phyloP scores from a whole-genome alignment of 2,797 vertebrate species.

The Forpus xanthops region DNA sequence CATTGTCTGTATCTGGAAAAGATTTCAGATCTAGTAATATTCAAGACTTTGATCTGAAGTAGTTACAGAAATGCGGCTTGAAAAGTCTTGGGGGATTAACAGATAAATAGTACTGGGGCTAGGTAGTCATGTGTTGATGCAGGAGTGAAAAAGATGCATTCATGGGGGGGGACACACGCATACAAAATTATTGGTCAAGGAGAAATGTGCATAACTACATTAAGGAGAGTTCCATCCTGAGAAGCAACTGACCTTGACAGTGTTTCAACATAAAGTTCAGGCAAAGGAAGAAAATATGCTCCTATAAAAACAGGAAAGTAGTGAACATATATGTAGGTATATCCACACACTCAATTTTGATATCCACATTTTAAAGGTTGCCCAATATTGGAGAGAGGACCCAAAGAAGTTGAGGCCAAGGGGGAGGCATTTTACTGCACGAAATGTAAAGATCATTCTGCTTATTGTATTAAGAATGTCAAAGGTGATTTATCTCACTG shows the following conservation, averaged over 20 bases:
- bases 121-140: neutral
- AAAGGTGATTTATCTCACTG: conserved; percentile 38
- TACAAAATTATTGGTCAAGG: neutral
- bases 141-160: neutral
- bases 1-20: neutral
- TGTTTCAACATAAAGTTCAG: neutral
- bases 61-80: neutral
- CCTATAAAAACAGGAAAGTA: neutral
- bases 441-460: conserved; percentile 14
- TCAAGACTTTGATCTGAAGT: neutral
- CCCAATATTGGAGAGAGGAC: neutral
- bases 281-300: neutral
- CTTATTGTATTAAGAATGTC: conserved; percentile 22
- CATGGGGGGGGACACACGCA: accelerated
- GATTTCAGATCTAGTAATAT: neutral
- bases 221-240: neutral
- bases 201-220: neutral
- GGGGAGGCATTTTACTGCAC: neutral
- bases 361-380: neutral
- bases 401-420: neutral
- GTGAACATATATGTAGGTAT: neutral
- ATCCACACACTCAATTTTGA: neutral
- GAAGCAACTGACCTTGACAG: neutral
- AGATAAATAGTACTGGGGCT: neutral
- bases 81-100: neutral